Evolutionary conservation across 2,888 invertebrate genomes (phyloP), one percentile per base, ranked within the genome.

Genomic region (Timema cristinae): DNA sequence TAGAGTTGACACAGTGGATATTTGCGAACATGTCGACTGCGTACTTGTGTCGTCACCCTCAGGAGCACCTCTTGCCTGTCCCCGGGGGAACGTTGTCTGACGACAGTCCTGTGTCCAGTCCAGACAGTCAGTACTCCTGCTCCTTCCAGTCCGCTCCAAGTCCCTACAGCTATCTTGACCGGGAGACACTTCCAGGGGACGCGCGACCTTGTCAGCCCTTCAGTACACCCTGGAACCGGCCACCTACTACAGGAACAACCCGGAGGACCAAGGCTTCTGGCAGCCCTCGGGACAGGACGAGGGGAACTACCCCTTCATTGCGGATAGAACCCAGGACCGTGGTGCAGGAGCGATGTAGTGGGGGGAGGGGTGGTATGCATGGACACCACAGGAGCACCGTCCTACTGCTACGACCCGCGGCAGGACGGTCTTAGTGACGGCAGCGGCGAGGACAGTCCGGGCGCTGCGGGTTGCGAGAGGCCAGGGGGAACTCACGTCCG

Each of bases 31-130:
- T 47, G 63, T 63, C 63, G 63, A 48, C 63, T 10, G n/a, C 63
- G 63, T 69, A 59, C 51, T 50, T 50, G 15, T 9, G 16, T 13
- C 69, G 61, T n/a, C 52, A 1, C 15, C 72, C 32, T 70, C 69
- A n/a, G 69, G 50, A 10, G 59, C 72, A 2, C 71, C 72, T 11
- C 74, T 73, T 67, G 74, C 73, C 10, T 72, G 16, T 32, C 48
- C 32, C 4, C 4, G 32, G 32, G 1, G 32, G 32, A 4, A 4
- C 32, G 32, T 32, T 32, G 32, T 32, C 32, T 32, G 32, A 69
- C 63, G 73, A 67, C 66, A 75, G 76, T 56, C 75, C 75, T 8
- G 73, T 70, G 7, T 74, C 76, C 52, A 75, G 75, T 63, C 74
- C 76, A 7, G 76, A 76, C 59, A 75, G 75, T 51, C 50, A 71